Evolutionary conservation across 1,140 invertebrate species (phyloP).

Genomic region (Galleria mellonella): DNA sequence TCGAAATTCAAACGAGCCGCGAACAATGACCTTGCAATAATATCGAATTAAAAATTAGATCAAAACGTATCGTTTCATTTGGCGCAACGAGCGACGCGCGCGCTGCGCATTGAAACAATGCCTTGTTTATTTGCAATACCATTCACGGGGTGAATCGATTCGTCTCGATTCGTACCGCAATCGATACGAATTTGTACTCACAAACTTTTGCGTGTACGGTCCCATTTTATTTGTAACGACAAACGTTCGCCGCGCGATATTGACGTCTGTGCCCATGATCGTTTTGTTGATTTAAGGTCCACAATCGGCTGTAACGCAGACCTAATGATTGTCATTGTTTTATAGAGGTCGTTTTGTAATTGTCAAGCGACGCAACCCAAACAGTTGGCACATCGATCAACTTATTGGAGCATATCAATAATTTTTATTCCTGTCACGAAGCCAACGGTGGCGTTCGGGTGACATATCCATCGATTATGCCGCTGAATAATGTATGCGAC

Average conservation of each 20-base stretch:
- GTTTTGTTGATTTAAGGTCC: slow-evolving; percentile 17
- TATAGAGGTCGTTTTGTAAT: slow-evolving; percentile 49
- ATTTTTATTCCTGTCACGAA: slow-evolving; percentile 54
- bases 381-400: slow-evolving; percentile 48
- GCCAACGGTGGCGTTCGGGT: slow-evolving; percentile 16
- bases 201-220: slow-evolving; percentile 26
- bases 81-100: slow-evolving; percentile 25
- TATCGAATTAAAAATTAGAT: slow-evolving; percentile 53
- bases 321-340: slow-evolving; percentile 57
- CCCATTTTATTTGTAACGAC: slow-evolving; percentile 22
- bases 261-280: slow-evolving; percentile 14
- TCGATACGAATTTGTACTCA: slow-evolving; percentile 36
- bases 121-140: slow-evolving; percentile 39
- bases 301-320: slow-evolving; percentile 23
- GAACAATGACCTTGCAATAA: too few relatives aligned
- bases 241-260: slow-evolving; percentile 16
- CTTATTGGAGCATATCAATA: slow-evolving; percentile 62
- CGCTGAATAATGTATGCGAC: slow-evolving; percentile 29
- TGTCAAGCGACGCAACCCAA: slow-evolving; percentile 42
- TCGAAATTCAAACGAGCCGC: too few relatives aligned
- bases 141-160: slow-evolving; percentile 55
- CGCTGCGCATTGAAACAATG: slow-evolving; percentile 48
- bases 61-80: slow-evolving; percentile 39
- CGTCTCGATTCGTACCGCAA: slow-evolving; percentile 42
- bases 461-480: slow-evolving; percentile 26